Evolutionary conservation across 2,797 vertebrate genomes (phyloP).

Genomic region (Acipenser transmontanus): DNA sequence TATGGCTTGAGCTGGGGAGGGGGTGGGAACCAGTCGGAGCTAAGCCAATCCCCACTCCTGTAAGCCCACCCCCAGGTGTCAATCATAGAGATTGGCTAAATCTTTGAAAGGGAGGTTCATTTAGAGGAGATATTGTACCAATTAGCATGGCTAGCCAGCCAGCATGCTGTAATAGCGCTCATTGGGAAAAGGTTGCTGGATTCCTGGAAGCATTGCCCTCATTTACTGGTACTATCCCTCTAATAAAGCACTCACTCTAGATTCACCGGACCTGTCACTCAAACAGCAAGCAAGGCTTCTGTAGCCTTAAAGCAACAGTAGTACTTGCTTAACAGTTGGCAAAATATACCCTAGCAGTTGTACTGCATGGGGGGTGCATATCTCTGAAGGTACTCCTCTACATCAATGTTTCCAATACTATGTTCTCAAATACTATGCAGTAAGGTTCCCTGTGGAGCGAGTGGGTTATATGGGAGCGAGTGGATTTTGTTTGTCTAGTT

Average conservation of each 20-base stretch:
- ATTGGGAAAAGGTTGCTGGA: constrained; percentile 74
- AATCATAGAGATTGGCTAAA: constrained; percentile 50
- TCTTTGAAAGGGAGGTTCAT: constrained; percentile 41
- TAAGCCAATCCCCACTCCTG: constrained; percentile 17
- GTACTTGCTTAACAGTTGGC: no score
- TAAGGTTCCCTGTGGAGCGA: no score
- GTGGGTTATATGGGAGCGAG: no score
- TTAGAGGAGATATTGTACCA: constrained; percentile 68
- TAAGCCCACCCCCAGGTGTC: constrained; percentile 27
- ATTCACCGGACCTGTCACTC: constrained; percentile 54
- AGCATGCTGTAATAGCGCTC: constrained; percentile 81
- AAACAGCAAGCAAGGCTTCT: constrained; percentile 53
- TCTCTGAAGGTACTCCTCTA: no score
- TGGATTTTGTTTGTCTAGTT: no score
- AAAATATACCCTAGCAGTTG: no score
- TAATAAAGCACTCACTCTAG: constrained; percentile 70
- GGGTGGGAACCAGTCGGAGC: no score
- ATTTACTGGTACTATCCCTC: constrained; percentile 77
- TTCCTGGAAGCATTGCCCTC: constrained; percentile 78
- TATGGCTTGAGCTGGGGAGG: no score
- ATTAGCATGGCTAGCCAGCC: constrained; percentile 77
- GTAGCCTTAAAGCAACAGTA: constrained; percentile 40
- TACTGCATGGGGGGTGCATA: no score
- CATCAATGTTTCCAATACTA: no score
- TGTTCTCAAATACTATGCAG: no score